These are phyloP conservation scores for Hemithea aestivaria DNA, from an alignment of 2,888 invertebrate species.

Conservation along the genomic window DNA sequence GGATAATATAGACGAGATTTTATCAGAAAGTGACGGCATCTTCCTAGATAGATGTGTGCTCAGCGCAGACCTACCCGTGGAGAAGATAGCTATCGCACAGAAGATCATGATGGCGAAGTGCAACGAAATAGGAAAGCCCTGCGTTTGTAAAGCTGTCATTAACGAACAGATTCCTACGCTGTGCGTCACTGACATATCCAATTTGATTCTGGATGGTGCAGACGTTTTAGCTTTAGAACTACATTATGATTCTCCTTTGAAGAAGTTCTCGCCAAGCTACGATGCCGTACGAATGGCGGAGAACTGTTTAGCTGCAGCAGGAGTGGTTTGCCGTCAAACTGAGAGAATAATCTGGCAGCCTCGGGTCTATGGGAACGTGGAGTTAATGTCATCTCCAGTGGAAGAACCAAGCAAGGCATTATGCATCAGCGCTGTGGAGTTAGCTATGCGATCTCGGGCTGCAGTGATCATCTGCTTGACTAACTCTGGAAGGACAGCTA, in stretches of 20 bases:
- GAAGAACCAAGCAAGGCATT: constrained; percentile 76
- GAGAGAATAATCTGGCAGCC: constrained; percentile 91
- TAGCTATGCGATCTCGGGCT: constrained; percentile 58
- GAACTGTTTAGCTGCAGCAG: constrained; percentile 84
- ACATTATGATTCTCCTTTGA: constrained; percentile 63
- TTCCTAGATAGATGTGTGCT: constrained; percentile 92
- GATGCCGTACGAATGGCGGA: constrained; percentile 72
- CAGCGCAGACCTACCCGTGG: constrained; percentile 91
- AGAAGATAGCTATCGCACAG: constrained; percentile 92
- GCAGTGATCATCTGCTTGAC: constrained; percentile 86
- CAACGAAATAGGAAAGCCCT: constrained; percentile 90
- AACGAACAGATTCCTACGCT: constrained; percentile 88
- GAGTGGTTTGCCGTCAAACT: constrained; percentile 90
- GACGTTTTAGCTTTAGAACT: constrained; percentile 91
- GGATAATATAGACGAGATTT: constrained; percentile 84
- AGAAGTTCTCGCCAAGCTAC: constrained; percentile 49
- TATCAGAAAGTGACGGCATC: constrained; percentile 88
- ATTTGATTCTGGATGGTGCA: constrained; percentile 92
- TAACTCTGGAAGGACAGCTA: constrained; percentile 84
- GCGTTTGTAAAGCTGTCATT: constrained; percentile 92
- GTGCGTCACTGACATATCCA: constrained; percentile 92
- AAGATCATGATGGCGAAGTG: constrained; percentile 92
- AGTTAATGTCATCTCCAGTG: constrained; percentile 78
- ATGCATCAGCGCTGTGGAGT: constrained; percentile 61
- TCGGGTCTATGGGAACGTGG: constrained; percentile 86